Percentiles rank a stretch among this genome's conserved stretches.
phyloP scores from a whole-genome alignment of 2,888 invertebrate genomes.

The Xestoiulus laeticollis region DNA sequence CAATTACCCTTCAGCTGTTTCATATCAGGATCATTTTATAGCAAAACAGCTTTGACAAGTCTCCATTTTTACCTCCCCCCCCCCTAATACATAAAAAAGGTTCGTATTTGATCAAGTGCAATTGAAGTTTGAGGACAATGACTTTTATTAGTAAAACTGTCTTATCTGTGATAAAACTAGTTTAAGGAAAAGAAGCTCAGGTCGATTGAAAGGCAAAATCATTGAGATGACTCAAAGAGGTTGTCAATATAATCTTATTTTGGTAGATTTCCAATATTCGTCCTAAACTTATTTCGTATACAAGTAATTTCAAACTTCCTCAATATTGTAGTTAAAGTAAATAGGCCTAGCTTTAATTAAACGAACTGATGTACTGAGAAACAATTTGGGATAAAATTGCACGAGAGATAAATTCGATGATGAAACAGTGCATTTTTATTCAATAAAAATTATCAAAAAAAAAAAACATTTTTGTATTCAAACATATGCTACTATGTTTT shows the following conservation, averaged over 20 bases:
- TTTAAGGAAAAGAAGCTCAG: not conserved
- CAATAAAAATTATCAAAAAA: too few species aligned
- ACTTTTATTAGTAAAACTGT: not conserved
- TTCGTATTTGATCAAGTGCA: not conserved
- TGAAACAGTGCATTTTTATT: too few species aligned
- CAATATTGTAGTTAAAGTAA: too few species aligned
- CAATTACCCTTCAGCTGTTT: not conserved
- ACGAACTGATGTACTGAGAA: too few species aligned
- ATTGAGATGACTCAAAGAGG: not conserved
- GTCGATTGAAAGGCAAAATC: not conserved
- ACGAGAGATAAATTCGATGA: too few species aligned
- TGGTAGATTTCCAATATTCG: too few species aligned
- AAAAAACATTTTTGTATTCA: too few species aligned
- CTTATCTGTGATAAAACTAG: not conserved
- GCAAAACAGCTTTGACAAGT: slow-evolving; percentile 12
- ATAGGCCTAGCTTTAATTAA: too few species aligned
- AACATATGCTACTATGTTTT: too few species aligned
- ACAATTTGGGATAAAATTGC: too few species aligned
- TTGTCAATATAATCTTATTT: not conserved
- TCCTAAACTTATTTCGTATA: too few species aligned
- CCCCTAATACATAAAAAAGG: not conserved
- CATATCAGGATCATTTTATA: not conserved
- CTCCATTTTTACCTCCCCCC: not conserved
- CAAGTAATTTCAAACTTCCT: too few species aligned
- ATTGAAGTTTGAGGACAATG: not conserved